Percentiles rank a stretch among this genome's conserved stretches.
Conservation (phyloP, 2,888 invertebrate species). For the Sacculina carcini region DNA sequence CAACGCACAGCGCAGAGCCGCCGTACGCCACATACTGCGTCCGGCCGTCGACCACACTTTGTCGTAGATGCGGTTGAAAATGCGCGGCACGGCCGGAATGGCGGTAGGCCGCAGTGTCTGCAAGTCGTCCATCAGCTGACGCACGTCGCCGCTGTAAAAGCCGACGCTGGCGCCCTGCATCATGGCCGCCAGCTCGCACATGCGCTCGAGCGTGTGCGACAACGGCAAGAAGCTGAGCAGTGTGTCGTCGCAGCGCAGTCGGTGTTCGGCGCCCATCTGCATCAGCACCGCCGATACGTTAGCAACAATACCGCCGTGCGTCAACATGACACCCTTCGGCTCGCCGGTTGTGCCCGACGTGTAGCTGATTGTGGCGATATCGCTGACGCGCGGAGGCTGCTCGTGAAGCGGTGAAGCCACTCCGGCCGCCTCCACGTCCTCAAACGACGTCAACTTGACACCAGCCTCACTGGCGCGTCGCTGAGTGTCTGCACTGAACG, state of each 20-base stretch:
- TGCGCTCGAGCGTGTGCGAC: slow-evolving; percentile 91
- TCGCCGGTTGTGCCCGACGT: slow-evolving; percentile 90
- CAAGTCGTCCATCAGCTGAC: slow-evolving; percentile 49
- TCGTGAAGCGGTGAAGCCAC: slow-evolving; percentile 43
- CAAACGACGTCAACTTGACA: slow-evolving; percentile 51
- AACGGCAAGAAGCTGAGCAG: slow-evolving; percentile 88
- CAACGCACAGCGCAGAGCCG: not conserved
- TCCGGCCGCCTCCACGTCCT: slow-evolving; percentile 58
- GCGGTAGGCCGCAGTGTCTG: slow-evolving; percentile 71
- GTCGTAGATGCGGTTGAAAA: slow-evolving; percentile 79
- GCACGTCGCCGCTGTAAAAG: slow-evolving; percentile 78
- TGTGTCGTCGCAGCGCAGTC: slow-evolving; percentile 34
- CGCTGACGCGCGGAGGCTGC: slow-evolving; percentile 51
- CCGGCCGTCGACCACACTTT: slow-evolving; percentile 24
- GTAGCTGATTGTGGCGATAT: slow-evolving; percentile 83
- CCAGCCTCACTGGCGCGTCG: slow-evolving; percentile 56
- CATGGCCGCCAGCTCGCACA: slow-evolving; percentile 34
- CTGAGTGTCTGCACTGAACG: slow-evolving; percentile 46
- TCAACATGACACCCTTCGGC: slow-evolving; percentile 91
- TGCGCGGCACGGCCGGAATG: slow-evolving; percentile 76
- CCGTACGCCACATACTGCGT: not conserved
- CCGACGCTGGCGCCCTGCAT: slow-evolving; percentile 58
- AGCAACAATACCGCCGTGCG: slow-evolving; percentile 78
- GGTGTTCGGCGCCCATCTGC: slow-evolving; percentile 52
- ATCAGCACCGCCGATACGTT: slow-evolving; percentile 60